A percentile compares a stretch with the other conserved stretches of the same genome.
phyloP scores from a whole-genome alignment of 2,888 invertebrate genomes.

The Caenorhabditis becei region DNA sequence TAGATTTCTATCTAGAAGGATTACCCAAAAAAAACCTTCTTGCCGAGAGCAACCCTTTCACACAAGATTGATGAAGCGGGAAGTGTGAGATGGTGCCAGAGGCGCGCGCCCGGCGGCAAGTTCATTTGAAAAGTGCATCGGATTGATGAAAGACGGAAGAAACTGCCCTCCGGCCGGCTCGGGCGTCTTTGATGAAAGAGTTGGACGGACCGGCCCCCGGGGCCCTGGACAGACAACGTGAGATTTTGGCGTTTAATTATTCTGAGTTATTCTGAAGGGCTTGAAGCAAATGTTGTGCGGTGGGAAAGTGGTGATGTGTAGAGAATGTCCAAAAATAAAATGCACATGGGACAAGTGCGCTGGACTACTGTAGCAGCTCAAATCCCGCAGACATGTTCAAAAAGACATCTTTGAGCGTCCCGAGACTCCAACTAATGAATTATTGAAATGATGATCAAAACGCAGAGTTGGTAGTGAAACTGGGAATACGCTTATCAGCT shows the following conservation, averaged over 20 bases:
- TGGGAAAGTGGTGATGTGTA: background rate
- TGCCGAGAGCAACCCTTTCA: conserved; percentile 24
- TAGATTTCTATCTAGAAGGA: conserved; percentile 53
- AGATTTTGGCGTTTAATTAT: background rate
- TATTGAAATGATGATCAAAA: no score
- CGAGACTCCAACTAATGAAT: no score
- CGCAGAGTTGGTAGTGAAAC: no score
- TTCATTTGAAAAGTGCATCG: conserved; percentile 52
- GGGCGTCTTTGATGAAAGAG: no score
- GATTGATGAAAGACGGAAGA: conserved; percentile 47
- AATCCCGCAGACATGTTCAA: no score
- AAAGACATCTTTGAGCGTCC: no score
- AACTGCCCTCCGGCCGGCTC: background rate
- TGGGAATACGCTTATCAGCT: no score
- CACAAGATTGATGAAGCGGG: conserved; percentile 55
- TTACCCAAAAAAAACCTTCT: conserved; percentile 49
- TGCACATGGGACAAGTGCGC: no score
- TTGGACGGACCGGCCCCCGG: background rate
- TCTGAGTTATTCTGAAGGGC: background rate
- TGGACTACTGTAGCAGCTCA: no score
- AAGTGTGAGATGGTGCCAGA: conserved; percentile 23
- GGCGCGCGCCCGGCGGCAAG: conserved; percentile 18
- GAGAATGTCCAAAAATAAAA: no score
- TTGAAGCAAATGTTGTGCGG: background rate
- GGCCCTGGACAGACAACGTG: conserved; percentile 1